Evolutionary conservation across 2,113 vertebrate genomes (phyloP), one percentile per base, ranked within the genome.

Genomic region (Tychaedon coryphoeus): DNA sequence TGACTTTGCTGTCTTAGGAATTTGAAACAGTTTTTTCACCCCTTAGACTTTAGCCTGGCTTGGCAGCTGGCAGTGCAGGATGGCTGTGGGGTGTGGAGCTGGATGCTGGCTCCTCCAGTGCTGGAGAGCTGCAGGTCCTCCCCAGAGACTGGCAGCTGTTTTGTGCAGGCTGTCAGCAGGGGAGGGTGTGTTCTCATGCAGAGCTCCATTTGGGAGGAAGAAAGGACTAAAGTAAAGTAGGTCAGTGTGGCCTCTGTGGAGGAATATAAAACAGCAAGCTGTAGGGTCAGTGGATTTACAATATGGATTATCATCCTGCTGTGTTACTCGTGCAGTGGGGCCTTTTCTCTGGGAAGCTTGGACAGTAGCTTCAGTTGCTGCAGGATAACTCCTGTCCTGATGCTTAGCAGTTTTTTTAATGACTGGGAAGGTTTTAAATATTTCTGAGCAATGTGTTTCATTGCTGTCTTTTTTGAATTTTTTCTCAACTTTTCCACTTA

Each of bases 201-300:
- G 47, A 92, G 90, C 93, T 84, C 57, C 1, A 13, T 76, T 97
- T 79, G 78, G 84, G 80, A 88, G 78, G 80, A 95, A 92, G 82
- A 93, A 88, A 90, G 74, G 81, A 58, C 88, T 83, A 53, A 75
- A 90, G 70, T 90, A 90, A 95, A 90, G 92, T 96, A 96, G 91
- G 88, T 96, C 92, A 94, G 45, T 43, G n/a, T 92, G 74, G 83
- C 80, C 86, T 94, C 90, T 88, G 73, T 86, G 81, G 70, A 89
- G 74, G 93, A 91, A 79, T 93, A 88, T 93, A 89, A 96, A 90
- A 61, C 71, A 94, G 93, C 56, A 88, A 53, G 81, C 88, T 92
- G 78, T 69, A 83, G 91, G 90, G 70, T 91, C 93, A 93, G 89
- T 77, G 89, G 29, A 74, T 88, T 90, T 96, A 81, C 78, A 90